phyloP scores from a whole-genome alignment of 2,888 invertebrate genomes.

The Vandiemenella viatica region DNA sequence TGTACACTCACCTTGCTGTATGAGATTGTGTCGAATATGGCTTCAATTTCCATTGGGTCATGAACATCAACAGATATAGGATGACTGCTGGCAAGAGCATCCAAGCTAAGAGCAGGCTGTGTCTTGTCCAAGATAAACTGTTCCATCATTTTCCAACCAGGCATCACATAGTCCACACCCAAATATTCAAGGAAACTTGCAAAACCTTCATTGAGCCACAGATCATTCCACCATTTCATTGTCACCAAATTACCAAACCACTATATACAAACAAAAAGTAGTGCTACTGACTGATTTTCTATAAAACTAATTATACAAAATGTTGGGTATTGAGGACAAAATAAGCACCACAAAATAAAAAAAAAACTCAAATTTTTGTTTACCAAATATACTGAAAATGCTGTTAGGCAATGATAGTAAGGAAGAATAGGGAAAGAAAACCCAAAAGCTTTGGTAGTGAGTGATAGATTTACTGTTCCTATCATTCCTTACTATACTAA shows the following conservation, averaged over 20 bases:
- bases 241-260: conserved; percentile 89
- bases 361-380: background rate
- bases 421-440: too few species aligned
- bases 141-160: conserved; percentile 53
- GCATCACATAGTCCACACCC: conserved; percentile 44
- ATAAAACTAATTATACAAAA: conserved; percentile 26
- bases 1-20: conserved; percentile 45
- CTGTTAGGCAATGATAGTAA: too few species aligned
- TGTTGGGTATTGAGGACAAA: too few species aligned
- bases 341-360: too few species aligned
- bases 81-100: conserved; percentile 54
- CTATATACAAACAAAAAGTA: too few species aligned
- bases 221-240: conserved; percentile 86
- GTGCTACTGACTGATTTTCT: conserved; percentile 6
- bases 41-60: conserved; percentile 54
- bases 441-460: too few species aligned
- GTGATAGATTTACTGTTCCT: too few species aligned
- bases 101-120: conserved; percentile 49
- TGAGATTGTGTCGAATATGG: conserved; percentile 59
- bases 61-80: conserved; percentile 51
- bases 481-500: too few species aligned
- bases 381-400: too few species aligned
- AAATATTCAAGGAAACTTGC: conserved; percentile 70
- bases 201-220: conserved; percentile 83
- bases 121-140: conserved; percentile 53